These are phyloP conservation scores for Tenthredo scrophulariae DNA, from an alignment of 2,888 invertebrate species.

Conservation along the genomic window DNA sequence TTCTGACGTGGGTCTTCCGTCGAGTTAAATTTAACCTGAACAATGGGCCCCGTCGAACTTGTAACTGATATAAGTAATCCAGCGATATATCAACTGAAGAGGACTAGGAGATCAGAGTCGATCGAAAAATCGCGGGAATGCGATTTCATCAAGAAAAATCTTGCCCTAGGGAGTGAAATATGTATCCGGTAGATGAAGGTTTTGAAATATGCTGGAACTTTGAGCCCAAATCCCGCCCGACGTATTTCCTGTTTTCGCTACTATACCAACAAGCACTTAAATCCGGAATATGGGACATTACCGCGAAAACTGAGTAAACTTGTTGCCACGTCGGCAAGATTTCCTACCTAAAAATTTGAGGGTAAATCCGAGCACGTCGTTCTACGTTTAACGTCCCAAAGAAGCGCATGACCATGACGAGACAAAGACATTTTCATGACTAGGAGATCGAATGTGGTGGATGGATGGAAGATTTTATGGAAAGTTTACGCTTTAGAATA, in stretches of 20 bases:
- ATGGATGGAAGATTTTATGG: constrained; percentile 46
- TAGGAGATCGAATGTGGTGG: not conserved
- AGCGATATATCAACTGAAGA: not conserved
- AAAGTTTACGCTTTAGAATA: not conserved
- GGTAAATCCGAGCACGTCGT: not conserved
- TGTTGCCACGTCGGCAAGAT: constrained; percentile 35
- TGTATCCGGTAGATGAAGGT: constrained; percentile 30
- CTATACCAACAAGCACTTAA: constrained; percentile 3
- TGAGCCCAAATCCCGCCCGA: not conserved
- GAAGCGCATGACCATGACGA: constrained; percentile 36
- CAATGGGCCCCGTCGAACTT: not conserved
- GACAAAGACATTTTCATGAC: constrained; percentile 20
- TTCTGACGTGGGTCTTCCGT: not conserved
- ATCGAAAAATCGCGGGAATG: not conserved
- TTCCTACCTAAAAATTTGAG: not conserved
- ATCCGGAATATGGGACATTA: constrained; percentile 17
- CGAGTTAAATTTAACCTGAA: constrained; percentile 12
- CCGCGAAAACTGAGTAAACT: constrained; percentile 20
- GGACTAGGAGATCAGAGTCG: not conserved
- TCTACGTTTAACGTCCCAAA: constrained; percentile 15
- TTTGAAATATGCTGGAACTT: constrained; percentile 24
- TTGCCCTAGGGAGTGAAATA: constrained; percentile 14
- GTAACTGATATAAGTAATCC: constrained; percentile 24
- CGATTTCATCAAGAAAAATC: constrained; percentile 14
- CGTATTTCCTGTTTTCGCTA: constrained; percentile 1